Evolutionary conservation across 1,140 invertebrate genomes (phyloP).

Genomic region (Brachionus asplanchnoidis): DNA sequence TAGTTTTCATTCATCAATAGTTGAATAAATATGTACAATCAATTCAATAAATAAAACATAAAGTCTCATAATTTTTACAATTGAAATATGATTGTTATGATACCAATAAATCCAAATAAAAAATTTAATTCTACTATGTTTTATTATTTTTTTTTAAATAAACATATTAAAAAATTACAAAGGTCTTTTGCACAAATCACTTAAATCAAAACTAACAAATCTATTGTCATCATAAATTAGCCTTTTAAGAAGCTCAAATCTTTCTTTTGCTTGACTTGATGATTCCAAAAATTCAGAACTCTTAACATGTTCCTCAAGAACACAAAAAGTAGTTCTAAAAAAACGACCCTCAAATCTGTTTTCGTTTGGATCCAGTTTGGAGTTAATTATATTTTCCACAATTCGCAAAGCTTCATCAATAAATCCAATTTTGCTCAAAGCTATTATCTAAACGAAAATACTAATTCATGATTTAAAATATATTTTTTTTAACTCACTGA

Average conservation of each 20-base stretch:
- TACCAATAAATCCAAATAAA: too few relatives aligned
- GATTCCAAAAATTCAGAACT: neutral
- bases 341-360: constrained; percentile 23
- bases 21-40: too few relatives aligned
- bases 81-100: too few relatives aligned
- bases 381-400: neutral
- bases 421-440: constrained; percentile 15
- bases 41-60: too few relatives aligned
- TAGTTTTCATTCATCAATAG: too few relatives aligned
- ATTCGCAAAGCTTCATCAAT: constrained; percentile 27
- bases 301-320: neutral
- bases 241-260: neutral
- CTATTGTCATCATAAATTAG: neutral
- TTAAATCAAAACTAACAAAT: neutral
- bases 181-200: neutral
- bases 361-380: neutral
- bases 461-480: neutral
- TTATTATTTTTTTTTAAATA: too few relatives aligned
- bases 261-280: neutral
- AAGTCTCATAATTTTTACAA: too few relatives aligned
- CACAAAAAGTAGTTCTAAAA: neutral
- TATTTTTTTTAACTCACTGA: neutral
- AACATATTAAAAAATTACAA: neutral
- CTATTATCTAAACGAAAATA: constrained; percentile 18
- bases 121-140: too few relatives aligned